These are phyloP conservation scores for Dicyrtomina minuta DNA, from an alignment of 2,888 invertebrate genomes.

Conservation along the genomic window DNA sequence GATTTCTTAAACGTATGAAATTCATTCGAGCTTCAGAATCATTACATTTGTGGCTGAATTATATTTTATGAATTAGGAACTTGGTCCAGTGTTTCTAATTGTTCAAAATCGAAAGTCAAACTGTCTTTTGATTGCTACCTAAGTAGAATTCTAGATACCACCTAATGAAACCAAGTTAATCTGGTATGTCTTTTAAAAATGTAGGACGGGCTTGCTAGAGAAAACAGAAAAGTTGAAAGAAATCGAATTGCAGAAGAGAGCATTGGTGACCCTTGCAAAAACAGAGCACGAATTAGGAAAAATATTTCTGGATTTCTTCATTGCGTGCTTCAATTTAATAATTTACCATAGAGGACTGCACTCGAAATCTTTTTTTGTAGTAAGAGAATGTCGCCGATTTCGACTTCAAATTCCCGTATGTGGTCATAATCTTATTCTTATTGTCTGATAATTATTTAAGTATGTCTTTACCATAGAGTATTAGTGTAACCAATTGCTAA, in stretches of 20 bases:
- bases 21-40: too few species aligned
- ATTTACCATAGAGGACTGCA: constrained; percentile 17
- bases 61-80: too few species aligned
- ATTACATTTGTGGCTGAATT: too few species aligned
- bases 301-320: constrained; percentile 21
- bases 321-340: constrained; percentile 13
- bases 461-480: too few species aligned
- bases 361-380: background rate
- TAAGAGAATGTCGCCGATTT: background rate
- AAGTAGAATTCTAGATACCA: too few species aligned
- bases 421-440: background rate
- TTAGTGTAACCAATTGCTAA: too few species aligned
- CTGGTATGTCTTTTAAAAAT: background rate
- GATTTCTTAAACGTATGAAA: too few species aligned
- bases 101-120: too few species aligned
- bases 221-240: background rate
- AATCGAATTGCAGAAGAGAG: constrained; percentile 6
- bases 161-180: too few species aligned
- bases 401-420: constrained; percentile 20
- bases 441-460: too few species aligned
- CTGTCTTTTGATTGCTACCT: too few species aligned
- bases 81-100: too few species aligned
- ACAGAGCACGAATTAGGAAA: constrained; percentile 19
- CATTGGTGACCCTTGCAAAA: background rate
- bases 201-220: background rate